Evolutionary conservation across 2,797 vertebrate genomes (phyloP).

Genomic region (Gymnocypris eckloni): DNA sequence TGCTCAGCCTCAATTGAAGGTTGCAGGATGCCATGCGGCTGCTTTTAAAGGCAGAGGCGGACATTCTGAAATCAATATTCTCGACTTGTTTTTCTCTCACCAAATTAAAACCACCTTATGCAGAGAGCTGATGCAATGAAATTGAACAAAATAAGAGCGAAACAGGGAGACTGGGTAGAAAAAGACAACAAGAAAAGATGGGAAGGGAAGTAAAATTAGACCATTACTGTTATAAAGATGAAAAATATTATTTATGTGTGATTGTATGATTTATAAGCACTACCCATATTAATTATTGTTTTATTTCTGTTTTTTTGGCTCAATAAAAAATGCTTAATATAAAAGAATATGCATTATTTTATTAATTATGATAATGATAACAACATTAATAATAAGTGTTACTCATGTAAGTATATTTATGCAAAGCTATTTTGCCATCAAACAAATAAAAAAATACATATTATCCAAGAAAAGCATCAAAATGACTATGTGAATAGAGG

Average conservation of each 20-base stretch:
- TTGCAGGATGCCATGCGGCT: conserved; percentile 82
- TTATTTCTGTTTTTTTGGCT: background rate
- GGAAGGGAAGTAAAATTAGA: conserved; percentile 52
- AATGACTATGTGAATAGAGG: background rate
- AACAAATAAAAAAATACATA: background rate
- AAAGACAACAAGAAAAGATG: conserved; percentile 22
- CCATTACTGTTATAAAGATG: background rate
- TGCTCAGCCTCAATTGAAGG: conserved; percentile 86
- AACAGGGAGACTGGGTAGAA: background rate
- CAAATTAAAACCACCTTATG: conserved; percentile 82
- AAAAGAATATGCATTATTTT: background rate
- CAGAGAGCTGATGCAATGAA: conserved; percentile 67
- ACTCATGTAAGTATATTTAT: background rate
- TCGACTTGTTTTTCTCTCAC: conserved; percentile 79
- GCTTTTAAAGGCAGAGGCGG: conserved; percentile 67
- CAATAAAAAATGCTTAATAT: background rate
- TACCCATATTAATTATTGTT: background rate
- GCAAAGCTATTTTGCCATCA: background rate
- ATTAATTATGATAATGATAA: background rate
- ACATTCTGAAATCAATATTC: conserved; percentile 80
- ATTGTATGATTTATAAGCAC: background rate
- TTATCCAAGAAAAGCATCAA: background rate
- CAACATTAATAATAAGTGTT: background rate
- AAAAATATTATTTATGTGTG: background rate
- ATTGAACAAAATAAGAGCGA: conserved; percentile 17